Conservation (phyloP, 2,113 vertebrate genomes). For the Ploceus nigricollis region DNA sequence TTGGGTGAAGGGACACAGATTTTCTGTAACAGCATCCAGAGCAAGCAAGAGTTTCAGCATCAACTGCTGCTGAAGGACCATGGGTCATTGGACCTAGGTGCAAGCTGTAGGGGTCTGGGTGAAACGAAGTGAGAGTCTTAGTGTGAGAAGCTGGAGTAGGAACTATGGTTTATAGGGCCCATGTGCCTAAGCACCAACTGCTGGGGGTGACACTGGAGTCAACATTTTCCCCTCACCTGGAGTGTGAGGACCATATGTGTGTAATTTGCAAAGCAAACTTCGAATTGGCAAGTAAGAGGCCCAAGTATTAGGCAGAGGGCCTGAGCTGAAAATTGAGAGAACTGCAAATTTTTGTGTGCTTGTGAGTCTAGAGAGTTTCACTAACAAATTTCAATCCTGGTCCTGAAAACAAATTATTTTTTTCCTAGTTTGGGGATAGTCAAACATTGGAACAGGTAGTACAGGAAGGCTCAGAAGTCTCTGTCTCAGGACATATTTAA, state of each 20-base stretch:
- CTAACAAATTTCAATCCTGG: background rate
- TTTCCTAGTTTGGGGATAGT: background rate
- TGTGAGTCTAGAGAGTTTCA: background rate
- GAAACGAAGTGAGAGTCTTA: background rate
- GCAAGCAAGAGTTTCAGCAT: background rate
- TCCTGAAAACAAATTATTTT: background rate
- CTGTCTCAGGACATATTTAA: background rate
- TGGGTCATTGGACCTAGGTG: background rate
- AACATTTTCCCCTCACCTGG: background rate
- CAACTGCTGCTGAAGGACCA: background rate
- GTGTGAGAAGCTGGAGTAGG: background rate
- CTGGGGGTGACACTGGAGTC: background rate
- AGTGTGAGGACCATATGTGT: fast-evolving
- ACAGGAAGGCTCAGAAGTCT: background rate
- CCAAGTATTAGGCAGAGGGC: background rate
- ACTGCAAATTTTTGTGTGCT: background rate
- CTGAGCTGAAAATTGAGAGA: background rate
- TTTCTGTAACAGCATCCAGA: background rate
- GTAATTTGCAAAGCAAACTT: background rate
- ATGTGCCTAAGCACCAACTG: background rate
- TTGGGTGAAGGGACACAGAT: background rate
- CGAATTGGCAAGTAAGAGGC: background rate
- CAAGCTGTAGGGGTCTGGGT: background rate
- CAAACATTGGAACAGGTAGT: background rate
- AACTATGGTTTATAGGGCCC: background rate